Base-by-base conservation (phyloP, 2,797 vertebrate species). In the Galaxias olidus region DNA sequence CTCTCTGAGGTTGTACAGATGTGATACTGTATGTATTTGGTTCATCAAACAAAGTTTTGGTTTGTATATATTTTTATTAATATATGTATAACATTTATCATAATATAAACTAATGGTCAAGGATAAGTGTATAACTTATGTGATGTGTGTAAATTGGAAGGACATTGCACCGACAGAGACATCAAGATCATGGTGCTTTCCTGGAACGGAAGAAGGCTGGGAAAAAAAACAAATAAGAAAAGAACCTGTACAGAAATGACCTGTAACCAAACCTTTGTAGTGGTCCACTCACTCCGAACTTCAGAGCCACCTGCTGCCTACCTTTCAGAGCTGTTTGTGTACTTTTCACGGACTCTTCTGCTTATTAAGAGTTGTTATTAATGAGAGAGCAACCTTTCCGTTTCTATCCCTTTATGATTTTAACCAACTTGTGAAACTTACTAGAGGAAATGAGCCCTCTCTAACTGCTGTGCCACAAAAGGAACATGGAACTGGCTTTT, bases 251-350 rank as follows among this genome's bases (percentile, higher is more conserved):
- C 76, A 76, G 81, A 82, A 69, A 54, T 74, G 82, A 81, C 79
- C 80, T 77, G 41, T 10, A 57, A 57, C 81, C 64, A 53, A 54
- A 75, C 80, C 79, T 84, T 78, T 69, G 66, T 82, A 80, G 76
- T 76, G 79, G 76, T 85, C 72, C 56, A 50, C 73, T 86, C 79
- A 84, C 77, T 77, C 81, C 79, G 51, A 65, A 87, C 86, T 81
- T 84, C 84, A 84, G 84, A 86, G 85, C 86, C 89, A 89, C 79
- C 88, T 88, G 87, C 87, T 91, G 90, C 89, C 89, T 90, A 89
- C 85, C 81, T 88, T 87, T 82, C 81, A 78, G 79, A 84, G 75
- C 79, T 78, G 82, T 86, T 86, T 78, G 75, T 85, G 87, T 86
- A 59, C 80, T 87, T 89, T 79, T 83, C 79, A 79, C 52, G 48